Evolutionary conservation across 2,888 invertebrate genomes (phyloP).

Genomic region (Hirtodrosophila trivittata): DNA sequence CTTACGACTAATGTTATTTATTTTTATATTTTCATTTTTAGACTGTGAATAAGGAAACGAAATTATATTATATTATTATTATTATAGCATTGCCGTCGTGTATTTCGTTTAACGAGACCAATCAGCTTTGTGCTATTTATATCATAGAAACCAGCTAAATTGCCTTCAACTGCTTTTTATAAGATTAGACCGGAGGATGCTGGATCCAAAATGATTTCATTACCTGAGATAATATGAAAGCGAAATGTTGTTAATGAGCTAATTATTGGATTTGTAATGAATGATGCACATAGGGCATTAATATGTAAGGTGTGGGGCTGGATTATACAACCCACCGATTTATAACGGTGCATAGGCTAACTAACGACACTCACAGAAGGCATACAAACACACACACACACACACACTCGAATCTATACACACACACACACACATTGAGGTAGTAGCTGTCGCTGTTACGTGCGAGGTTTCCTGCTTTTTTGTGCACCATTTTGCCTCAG

Average conservation of each 20-base stretch:
- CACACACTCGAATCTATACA: constrained; percentile 3
- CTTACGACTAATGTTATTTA: no score
- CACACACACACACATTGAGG: constrained; percentile 10
- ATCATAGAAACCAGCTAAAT: no score
- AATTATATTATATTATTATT: no score
- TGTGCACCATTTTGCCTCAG: constrained; percentile 66
- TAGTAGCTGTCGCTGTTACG: constrained; percentile 57
- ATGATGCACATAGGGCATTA: constrained; percentile 49
- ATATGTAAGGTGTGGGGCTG: no score
- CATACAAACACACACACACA: constrained; percentile 16
- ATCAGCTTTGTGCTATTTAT: no score
- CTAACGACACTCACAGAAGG: constrained; percentile 40
- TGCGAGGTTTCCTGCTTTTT: constrained; percentile 57
- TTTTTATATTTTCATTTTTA: no score
- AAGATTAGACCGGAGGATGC: no score
- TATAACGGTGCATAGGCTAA: constrained; percentile 63
- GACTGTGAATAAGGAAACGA: no score
- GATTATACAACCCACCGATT: constrained; percentile 49
- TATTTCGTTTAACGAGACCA: no score
- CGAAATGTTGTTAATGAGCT: constrained; percentile 20
- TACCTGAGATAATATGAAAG: neutral
- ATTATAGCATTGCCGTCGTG: no score
- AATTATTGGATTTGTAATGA: constrained; percentile 41
- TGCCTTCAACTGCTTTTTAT: no score
- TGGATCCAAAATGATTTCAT: no score